Base-by-base conservation (phyloP, 1,140 invertebrate genomes). In the Ladona fulva region DNA sequence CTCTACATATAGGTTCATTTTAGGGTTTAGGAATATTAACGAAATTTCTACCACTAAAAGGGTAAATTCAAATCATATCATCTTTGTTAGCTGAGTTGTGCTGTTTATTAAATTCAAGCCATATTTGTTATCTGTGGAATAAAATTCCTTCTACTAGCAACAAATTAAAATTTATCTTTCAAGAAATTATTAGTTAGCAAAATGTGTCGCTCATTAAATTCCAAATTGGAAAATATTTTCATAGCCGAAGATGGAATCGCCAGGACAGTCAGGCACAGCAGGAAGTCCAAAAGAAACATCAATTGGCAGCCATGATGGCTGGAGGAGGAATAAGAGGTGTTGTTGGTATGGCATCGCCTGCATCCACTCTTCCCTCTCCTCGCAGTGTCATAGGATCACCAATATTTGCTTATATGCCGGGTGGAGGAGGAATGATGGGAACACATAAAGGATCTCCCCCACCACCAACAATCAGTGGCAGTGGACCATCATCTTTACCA, bases 241-340 rank as follows among this genome's bases (percentile, higher is more conserved):
- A 73, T 82, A 95, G 93, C 82, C 93, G 94, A 76, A 89, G 92
- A 79, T 96, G 94, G 94, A 94, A 92, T 66, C 88, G 92, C 1
- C 94, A 96, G n/a, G 52, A 66, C 52, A 66, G 12, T 22, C 44
- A 52, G 44, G 52, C 52, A 81, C 94, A 96, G 82, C 94, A 95
- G 83, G 90, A 85, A 77, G 81, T 83, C 19, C 83, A 84, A 76
- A 75, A 83, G 16, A 66, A 66, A 12, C 52, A 66, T 22, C 52
- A 66, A 16, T 22, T 66, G n/a, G 52, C 52, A 6, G n/a, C 52
- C 14, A 66, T 66, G 52, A 66, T 66, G 52, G 52, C 52, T 19
- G 52, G 52, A 66, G 52, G 52, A 19, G 52, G 52, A 16, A 66
- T 66, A 19, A 66, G 52, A 22, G 52, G 52, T 1, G 52, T 66